Evolutionary conservation across 1,140 invertebrate genomes (phyloP).

Genomic region (Zaprionus capensis): DNA sequence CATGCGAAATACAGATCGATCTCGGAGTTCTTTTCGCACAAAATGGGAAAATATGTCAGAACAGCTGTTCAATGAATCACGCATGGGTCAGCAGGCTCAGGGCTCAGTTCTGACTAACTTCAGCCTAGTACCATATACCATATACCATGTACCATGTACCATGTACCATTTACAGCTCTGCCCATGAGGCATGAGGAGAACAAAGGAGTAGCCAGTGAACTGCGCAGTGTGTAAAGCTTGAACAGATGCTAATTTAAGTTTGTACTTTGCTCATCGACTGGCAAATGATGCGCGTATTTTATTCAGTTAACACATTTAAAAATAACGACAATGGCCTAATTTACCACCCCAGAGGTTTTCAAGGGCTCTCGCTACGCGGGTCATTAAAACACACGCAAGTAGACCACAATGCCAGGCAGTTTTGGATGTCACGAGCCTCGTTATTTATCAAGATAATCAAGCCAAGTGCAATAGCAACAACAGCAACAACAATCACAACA

Average conservation of each 20-base stretch:
- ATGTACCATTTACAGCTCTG: background rate
- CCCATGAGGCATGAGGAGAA: slow-evolving; percentile 45
- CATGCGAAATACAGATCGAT: background rate
- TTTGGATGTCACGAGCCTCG: slow-evolving; percentile 69
- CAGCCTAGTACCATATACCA: background rate
- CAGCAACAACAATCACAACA: slow-evolving; percentile 40
- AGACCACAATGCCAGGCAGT: slow-evolving; percentile 2
- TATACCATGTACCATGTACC: background rate
- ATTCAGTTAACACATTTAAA: slow-evolving; percentile 61
- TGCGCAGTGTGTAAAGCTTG: slow-evolving; percentile 18
- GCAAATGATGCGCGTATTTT: slow-evolving; percentile 54
- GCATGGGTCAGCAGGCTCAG: background rate
- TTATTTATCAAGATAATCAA: slow-evolving; percentile 81
- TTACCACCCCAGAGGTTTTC: slow-evolving; percentile 33
- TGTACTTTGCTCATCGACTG: slow-evolving; percentile 7
- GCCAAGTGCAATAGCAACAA: slow-evolving; percentile 49
- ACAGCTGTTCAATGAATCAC: slow-evolving; percentile 3
- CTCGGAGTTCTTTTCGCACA: background rate
- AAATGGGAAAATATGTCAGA: background rate
- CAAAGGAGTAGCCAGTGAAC: slow-evolving; percentile 51
- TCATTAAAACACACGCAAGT: slow-evolving; percentile 30
- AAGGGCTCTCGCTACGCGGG: slow-evolving; percentile 28
- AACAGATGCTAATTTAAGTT: slow-evolving; percentile 39
- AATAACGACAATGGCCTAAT: slow-evolving; percentile 57
- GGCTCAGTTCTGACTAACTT: background rate